These are phyloP conservation scores for Peromyscus californicus DNA, from an alignment of 2,113 vertebrate species.

Conservation along the genomic window DNA sequence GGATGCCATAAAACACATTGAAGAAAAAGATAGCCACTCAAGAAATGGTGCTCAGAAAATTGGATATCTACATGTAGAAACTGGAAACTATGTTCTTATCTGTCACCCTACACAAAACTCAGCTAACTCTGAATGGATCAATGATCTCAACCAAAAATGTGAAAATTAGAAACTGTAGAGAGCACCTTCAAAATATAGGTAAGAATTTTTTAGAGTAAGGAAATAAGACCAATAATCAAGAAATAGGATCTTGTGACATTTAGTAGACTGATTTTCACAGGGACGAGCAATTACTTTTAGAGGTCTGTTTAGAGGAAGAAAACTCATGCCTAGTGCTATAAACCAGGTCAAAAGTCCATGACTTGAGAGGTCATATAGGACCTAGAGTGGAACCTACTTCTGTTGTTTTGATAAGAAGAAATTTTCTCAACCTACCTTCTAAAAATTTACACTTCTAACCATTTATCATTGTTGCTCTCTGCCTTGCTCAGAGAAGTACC, in stretches of 20 bases:
- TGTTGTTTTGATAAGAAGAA: not conserved
- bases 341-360: not conserved
- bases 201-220: not conserved
- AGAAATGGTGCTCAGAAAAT: not conserved
- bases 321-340: not conserved
- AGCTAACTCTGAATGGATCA: not conserved
- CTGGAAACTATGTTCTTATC: not conserved
- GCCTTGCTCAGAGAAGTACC: not conserved
- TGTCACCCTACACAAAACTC: not conserved
- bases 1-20: not conserved
- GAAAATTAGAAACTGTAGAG: not conserved
- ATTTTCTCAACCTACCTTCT: not conserved
- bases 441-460: not conserved
- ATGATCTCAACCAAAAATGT: not conserved
- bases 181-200: not conserved
- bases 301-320: not conserved
- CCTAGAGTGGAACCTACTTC: not conserved
- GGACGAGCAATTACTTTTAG: not conserved
- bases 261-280: not conserved
- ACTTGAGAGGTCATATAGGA: too few relatives aligned
- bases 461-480: not conserved
- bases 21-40: not conserved
- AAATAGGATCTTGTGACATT: not conserved
- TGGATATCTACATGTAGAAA: too few relatives aligned
- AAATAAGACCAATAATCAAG: not conserved